These are phyloP conservation scores for Epizoanthus ramosus DNA, from an alignment of 92 coral and sea anemone species.

Conservation along the genomic window DNA sequence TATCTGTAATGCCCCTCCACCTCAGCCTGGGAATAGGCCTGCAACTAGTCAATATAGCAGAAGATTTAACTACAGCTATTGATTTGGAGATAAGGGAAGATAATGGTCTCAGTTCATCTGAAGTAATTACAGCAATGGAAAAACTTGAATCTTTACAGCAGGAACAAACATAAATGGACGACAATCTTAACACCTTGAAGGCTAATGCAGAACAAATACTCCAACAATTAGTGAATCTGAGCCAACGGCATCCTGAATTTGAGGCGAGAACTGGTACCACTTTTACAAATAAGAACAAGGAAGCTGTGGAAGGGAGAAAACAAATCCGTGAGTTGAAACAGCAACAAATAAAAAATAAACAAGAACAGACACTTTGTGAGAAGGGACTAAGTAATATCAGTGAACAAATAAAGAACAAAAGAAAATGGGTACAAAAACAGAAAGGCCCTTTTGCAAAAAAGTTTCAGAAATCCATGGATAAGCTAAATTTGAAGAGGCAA, in stretches of 20 bases:
- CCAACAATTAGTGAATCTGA: not conserved
- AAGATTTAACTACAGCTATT: constrained; percentile 42
- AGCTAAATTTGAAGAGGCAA: not conserved
- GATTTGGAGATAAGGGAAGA: constrained; percentile 46
- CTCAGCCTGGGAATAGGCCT: constrained; percentile 57
- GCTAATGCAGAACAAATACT: constrained; percentile 1
- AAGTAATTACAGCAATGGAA: constrained; percentile 25
- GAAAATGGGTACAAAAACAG: not conserved
- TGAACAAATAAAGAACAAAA: not conserved
- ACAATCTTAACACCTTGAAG: not conserved
- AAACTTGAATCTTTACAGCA: constrained; percentile 3
- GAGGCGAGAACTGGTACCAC: not conserved
- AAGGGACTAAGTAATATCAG: not conserved
- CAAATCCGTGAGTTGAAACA: not conserved
- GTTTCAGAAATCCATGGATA: not conserved
- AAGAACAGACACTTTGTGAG: not conserved
- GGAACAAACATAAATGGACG: not conserved
- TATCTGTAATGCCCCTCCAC: constrained; percentile 61
- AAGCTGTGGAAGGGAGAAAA: not conserved
- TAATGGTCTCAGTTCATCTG: constrained; percentile 41
- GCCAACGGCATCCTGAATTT: constrained; percentile 4
- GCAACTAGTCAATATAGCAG: constrained; percentile 44
- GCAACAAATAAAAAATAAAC: not conserved
- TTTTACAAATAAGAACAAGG: not conserved
- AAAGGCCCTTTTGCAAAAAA: not conserved